Percentiles rank a stretch among this genome's conserved stretches.
Evolutionary conservation across 1,140 invertebrate species (phyloP).

Genomic region (Dryas iulia): DNA sequence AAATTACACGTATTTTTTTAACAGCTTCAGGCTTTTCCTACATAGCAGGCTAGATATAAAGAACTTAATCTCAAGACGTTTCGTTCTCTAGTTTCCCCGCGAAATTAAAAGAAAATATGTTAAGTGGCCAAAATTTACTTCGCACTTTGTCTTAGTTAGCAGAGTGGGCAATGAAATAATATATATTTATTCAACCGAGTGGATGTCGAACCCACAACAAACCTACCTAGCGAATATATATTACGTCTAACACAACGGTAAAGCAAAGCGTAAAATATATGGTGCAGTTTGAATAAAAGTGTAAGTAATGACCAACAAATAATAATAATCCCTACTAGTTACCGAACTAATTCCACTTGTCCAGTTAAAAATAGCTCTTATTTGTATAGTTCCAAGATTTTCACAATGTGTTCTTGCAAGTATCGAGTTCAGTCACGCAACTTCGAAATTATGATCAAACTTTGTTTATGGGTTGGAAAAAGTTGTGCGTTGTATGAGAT

Average conservation of each 20-base stretch:
- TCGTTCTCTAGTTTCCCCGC: too few species aligned
- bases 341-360: conserved; percentile 13
- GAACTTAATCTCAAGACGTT: too few species aligned
- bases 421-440: conserved; percentile 7
- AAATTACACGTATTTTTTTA: too few species aligned
- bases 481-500: neutral
- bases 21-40: too few species aligned
- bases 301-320: conserved; percentile 17
- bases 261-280: neutral
- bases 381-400: neutral
- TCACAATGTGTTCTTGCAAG: neutral
- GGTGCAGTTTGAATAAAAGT: conserved; percentile 17
- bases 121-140: too few species aligned
- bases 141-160: too few species aligned
- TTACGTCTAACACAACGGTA: neutral
- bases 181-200: too few species aligned
- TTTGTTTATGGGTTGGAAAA: conserved; percentile 3
- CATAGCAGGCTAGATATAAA: too few species aligned
- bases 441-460: conserved; percentile 18
- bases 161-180: too few species aligned
- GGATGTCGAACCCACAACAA: too few species aligned
- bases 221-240: too few species aligned
- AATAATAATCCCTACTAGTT: conserved; percentile 31
- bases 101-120: too few species aligned
- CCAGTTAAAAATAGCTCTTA: neutral